Percentiles rank a stretch among this genome's conserved stretches.
phyloP scores from a whole-genome alignment of 2,113 vertebrate genomes.

The Silurus glanis region DNA sequence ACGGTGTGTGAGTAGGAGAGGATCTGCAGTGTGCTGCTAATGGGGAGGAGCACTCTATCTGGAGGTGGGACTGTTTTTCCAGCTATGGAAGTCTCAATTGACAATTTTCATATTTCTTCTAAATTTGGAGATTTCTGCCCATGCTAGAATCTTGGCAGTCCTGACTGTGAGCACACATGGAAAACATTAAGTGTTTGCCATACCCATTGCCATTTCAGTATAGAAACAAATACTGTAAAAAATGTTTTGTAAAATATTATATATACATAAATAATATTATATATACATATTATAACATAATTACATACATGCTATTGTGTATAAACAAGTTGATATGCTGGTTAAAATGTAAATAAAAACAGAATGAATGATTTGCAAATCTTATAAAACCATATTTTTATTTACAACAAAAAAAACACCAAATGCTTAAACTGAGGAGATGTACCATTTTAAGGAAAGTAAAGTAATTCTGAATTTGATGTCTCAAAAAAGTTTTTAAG shows the following conservation, averaged over 20 bases:
- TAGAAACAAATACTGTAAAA: conserved; percentile 70
- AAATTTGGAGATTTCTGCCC: conserved; percentile 97
- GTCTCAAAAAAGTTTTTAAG: no score
- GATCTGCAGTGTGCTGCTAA: conserved; percentile 22
- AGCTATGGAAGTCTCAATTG: conserved; percentile 82
- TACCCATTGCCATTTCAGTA: conserved; percentile 64
- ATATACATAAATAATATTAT: no score
- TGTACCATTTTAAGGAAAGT: no score
- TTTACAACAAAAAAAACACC: no score
- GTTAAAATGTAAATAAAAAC: no score
- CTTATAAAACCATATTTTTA: no score
- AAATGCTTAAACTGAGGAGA: no score
- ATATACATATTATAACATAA: no score
- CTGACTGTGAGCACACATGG: conserved; percentile 82
- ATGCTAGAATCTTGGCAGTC: conserved; percentile 79
- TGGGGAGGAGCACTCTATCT: conserved; percentile 22
- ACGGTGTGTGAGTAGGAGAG: conserved; percentile 51
- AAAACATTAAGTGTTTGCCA: conserved; percentile 78
- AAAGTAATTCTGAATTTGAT: no score
- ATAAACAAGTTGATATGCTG: no score
- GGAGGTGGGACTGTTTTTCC: conserved; percentile 75
- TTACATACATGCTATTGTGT: no score
- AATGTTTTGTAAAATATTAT: background rate
- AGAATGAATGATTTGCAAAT: no score
- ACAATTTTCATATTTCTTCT: conserved; percentile 98